Evolutionary conservation across 2,113 vertebrate genomes (phyloP).

Genomic region (Platichthys stellatus): DNA sequence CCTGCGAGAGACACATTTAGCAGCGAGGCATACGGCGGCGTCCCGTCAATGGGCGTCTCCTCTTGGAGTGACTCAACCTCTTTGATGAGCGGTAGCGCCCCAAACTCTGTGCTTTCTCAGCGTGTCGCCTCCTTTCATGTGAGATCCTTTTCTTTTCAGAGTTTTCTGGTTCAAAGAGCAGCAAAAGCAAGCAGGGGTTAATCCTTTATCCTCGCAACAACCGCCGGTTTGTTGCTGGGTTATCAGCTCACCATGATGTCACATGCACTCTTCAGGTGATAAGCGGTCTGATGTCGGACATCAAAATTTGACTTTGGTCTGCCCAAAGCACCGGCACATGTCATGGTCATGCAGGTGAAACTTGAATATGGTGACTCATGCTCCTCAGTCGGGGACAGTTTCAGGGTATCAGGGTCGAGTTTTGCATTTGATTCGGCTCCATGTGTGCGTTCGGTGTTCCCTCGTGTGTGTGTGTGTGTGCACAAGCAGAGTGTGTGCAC

Average conservation of each 20-base stretch:
- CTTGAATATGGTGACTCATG: constrained; percentile 51
- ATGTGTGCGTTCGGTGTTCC: not conserved
- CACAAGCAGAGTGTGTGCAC: not conserved
- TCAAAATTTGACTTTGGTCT: constrained; percentile 76
- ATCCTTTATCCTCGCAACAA: constrained; percentile 75
- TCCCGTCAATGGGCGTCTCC: constrained; percentile 12
- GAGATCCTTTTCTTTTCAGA: constrained; percentile 51
- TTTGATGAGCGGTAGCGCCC: constrained; percentile 65
- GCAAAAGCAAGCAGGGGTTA: constrained; percentile 60
- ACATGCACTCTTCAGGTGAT: constrained; percentile 63
- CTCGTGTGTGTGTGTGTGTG: not conserved
- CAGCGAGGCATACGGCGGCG: not conserved
- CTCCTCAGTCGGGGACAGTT: constrained; percentile 20
- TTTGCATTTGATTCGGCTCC: constrained; percentile 38
- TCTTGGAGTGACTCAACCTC: constrained; percentile 67
- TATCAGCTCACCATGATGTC: constrained; percentile 75
- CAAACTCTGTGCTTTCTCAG: constrained; percentile 67
- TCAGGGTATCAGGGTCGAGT: constrained; percentile 39
- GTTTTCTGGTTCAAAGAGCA: constrained; percentile 78
- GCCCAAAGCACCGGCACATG: constrained; percentile 56
- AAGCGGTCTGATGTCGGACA: constrained; percentile 69
- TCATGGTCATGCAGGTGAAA: constrained; percentile 63
- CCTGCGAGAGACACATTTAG: constrained; percentile 41
- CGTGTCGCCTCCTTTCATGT: constrained; percentile 73
- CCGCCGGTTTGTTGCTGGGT: constrained; percentile 61